phyloP scores from a whole-genome alignment of 2,888 invertebrate species.

The Xylota segnis region DNA sequence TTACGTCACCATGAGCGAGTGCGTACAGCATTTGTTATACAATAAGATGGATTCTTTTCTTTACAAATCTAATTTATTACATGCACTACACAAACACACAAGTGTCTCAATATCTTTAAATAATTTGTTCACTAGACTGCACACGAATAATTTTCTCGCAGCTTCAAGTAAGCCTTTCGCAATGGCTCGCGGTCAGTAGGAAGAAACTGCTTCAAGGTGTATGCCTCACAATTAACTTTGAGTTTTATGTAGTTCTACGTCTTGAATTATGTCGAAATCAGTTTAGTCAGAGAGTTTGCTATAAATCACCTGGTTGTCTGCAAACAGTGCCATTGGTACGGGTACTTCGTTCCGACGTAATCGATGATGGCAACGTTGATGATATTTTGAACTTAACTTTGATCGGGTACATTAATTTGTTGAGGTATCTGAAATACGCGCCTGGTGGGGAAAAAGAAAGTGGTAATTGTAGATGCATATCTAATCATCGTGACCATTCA shows the following conservation, averaged over 20 bases:
- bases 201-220: constrained; percentile 52
- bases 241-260: constrained; percentile 22
- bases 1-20: too few species aligned
- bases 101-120: constrained; percentile 44
- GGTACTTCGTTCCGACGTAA: neutral
- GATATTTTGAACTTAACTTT: neutral
- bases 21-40: too few species aligned
- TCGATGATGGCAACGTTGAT: neutral
- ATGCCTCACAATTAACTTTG: constrained; percentile 32
- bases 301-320: constrained; percentile 17
- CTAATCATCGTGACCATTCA: too few species aligned
- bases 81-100: too few species aligned
- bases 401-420: neutral
- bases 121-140: constrained; percentile 45
- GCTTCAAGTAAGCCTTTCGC: constrained; percentile 43
- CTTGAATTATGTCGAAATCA: constrained; percentile 23
- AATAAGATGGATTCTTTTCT: too few species aligned
- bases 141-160: constrained; percentile 40
- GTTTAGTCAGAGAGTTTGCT: constrained; percentile 10
- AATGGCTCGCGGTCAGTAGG: constrained; percentile 55
- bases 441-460: too few species aligned
- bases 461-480: too few species aligned
- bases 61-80: too few species aligned
- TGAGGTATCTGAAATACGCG: too few species aligned
- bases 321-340: too few species aligned